phyloP scores from a whole-genome alignment of 2,113 vertebrate genomes.

The Pavo muticus region DNA sequence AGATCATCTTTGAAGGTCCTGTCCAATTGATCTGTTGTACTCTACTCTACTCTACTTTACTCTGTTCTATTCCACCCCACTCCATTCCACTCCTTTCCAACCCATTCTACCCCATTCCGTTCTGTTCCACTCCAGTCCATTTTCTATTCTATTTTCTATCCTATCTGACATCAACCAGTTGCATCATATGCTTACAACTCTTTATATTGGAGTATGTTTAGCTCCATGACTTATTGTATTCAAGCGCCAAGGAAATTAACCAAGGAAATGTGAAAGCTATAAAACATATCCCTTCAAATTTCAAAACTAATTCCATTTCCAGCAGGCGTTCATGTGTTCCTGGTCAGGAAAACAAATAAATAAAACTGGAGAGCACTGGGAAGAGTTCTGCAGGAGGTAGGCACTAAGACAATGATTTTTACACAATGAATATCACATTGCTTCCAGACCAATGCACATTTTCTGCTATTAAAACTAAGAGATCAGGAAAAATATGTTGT shows the following conservation, averaged over 20 bases:
- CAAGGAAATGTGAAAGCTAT: not conserved
- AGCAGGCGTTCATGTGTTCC: not conserved
- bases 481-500: not conserved
- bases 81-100: no score
- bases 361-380: not conserved
- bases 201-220: not conserved
- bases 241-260: not conserved
- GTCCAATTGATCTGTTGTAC: no score
- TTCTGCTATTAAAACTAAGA: not conserved
- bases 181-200: rapidly evolving
- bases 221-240: not conserved
- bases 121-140: no score
- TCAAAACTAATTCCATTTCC: not conserved
- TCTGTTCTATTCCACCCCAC: no score
- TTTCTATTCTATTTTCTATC: no score
- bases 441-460: not conserved
- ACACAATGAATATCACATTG: not conserved
- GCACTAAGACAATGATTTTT: not conserved
- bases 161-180: not conserved
- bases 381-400: not conserved
- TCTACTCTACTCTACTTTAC: no score
- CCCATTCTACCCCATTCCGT: no score
- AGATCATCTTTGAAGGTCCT: no score
- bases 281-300: not conserved
- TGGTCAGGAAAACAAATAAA: rapidly evolving